phyloP scores from a whole-genome alignment of 2,888 invertebrate species.

The Cosmia pyralina region DNA sequence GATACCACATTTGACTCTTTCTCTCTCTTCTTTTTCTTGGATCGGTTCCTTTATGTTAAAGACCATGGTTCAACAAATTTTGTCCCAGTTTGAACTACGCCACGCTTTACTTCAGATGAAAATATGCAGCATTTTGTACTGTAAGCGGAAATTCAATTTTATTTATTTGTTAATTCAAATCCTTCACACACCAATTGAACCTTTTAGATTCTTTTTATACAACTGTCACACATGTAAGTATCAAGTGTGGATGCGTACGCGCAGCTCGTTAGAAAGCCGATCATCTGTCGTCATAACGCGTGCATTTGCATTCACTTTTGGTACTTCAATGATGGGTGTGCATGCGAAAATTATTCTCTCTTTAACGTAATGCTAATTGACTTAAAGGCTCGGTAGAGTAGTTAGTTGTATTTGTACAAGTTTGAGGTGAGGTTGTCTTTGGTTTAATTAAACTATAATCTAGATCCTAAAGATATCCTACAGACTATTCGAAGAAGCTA shows the following conservation, averaged over 20 bases:
- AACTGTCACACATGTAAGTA: constrained; percentile 27
- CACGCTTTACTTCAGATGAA: background rate
- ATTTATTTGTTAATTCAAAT: background rate
- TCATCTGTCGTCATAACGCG: constrained; percentile 51
- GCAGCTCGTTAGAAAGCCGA: constrained; percentile 68
- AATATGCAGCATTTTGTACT: too few species aligned
- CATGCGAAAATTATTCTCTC: constrained; percentile 37
- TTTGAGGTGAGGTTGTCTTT: background rate
- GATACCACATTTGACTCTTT: background rate
- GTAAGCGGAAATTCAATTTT: background rate
- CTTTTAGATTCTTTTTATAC: constrained; percentile 8
- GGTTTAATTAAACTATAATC: too few species aligned
- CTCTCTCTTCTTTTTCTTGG: background rate
- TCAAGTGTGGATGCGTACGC: constrained; percentile 42
- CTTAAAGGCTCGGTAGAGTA: background rate
- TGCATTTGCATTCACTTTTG: constrained; percentile 65
- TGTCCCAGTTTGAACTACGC: too few species aligned
- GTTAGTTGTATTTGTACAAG: background rate
- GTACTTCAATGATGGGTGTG: constrained; percentile 45
- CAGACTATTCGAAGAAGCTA: too few species aligned
- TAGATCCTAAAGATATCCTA: too few species aligned
- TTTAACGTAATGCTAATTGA: constrained; percentile 21
- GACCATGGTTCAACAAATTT: too few species aligned
- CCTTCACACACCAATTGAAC: background rate
- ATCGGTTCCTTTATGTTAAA: background rate